Percentiles rank a stretch among this genome's conserved stretches.
phyloP scores from a whole-genome alignment of 2,113 vertebrate genomes.

The Crotalus helleri region DNA sequence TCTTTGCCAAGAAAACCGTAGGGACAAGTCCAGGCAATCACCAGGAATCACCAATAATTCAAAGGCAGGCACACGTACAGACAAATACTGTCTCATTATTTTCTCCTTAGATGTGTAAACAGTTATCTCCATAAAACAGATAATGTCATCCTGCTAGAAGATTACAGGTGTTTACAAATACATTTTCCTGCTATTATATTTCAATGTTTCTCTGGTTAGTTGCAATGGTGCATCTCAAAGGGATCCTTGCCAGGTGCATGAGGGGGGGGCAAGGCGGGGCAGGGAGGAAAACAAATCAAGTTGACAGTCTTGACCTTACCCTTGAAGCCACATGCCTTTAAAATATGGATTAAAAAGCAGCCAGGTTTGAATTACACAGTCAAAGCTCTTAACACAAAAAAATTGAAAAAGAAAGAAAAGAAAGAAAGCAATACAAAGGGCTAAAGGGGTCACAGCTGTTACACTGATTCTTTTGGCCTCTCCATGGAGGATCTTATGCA shows the following conservation, averaged over 20 bases:
- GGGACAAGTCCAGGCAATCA: not conserved
- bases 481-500: not conserved
- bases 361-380: not conserved
- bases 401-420: not conserved
- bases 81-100: constrained; percentile 17
- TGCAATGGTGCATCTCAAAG: not conserved
- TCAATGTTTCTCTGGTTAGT: not conserved
- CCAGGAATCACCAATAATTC: not conserved
- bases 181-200: not conserved
- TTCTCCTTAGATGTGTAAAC: constrained; percentile 18
- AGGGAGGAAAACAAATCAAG: not conserved
- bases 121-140: not conserved
- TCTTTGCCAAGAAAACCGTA: not conserved
- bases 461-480: not conserved
- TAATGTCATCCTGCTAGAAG: not conserved
- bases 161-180: not conserved
- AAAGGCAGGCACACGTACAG: not conserved
- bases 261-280: no score
- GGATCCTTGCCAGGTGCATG: not conserved
- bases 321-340: not conserved
- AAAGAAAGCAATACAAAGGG: not conserved
- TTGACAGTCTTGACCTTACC: not conserved
- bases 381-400: not conserved
- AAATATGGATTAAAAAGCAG: not conserved
- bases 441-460: not conserved